These are phyloP conservation scores for Caerostris extrusa DNA, from an alignment of 1,140 invertebrate genomes.

Conservation along the genomic window DNA sequence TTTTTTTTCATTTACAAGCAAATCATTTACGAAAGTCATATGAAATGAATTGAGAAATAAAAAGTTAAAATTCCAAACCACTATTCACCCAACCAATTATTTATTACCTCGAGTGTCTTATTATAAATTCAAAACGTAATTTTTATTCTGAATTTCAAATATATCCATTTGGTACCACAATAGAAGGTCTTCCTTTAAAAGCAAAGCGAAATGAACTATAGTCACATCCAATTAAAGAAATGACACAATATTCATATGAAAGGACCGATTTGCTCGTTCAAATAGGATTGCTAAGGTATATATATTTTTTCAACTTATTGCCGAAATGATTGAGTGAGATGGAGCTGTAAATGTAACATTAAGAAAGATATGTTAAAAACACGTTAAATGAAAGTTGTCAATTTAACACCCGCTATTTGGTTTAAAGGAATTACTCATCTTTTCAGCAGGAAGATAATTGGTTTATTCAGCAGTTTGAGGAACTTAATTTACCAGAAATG, in stretches of 20 bases:
- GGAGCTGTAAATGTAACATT: conserved; percentile 52
- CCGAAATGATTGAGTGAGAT: conserved; percentile 66
- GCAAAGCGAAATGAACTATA: neutral
- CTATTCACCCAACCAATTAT: neutral
- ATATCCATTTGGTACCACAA: neutral
- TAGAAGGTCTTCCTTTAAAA: neutral
- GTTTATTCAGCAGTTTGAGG: conserved; percentile 55
- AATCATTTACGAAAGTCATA: too few species aligned
- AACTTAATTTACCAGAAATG: neutral
- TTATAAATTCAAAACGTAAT: neutral
- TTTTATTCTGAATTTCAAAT: neutral
- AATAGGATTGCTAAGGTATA: conserved; percentile 5
- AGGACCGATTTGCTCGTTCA: conserved; percentile 17
- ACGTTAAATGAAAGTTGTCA: conserved; percentile 55
- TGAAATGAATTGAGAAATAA: too few species aligned
- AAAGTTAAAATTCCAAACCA: too few species aligned
- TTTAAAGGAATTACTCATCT: conserved; percentile 47
- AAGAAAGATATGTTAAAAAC: conserved; percentile 25
- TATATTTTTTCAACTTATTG: conserved; percentile 16
- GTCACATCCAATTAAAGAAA: conserved; percentile 60
- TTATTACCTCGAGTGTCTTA: neutral
- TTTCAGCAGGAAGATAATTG: conserved; percentile 61
- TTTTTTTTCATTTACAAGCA: too few species aligned
- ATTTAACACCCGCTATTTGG: conserved; percentile 40
- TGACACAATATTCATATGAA: conserved; percentile 30